These are phyloP conservation scores for Tympanuchus pallidicinctus DNA, from an alignment of 2,113 vertebrate species.

Conservation along the genomic window DNA sequence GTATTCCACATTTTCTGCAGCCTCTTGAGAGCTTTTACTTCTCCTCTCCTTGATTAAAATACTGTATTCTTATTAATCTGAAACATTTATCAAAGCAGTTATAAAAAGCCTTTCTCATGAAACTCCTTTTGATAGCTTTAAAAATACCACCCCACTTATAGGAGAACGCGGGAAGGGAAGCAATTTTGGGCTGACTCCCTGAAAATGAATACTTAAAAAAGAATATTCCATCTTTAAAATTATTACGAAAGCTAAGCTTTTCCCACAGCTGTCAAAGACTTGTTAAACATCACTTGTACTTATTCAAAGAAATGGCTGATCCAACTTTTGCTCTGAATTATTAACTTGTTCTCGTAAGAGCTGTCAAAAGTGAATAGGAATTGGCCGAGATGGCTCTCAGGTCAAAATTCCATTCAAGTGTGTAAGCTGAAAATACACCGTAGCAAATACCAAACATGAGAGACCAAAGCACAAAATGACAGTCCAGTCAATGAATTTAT, in stretches of 20 bases:
- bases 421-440: background rate
- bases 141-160: background rate
- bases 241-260: background rate
- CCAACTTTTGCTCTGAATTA: background rate
- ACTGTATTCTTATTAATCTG: background rate
- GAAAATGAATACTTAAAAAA: background rate
- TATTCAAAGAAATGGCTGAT: background rate
- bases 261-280: constrained; percentile 1
- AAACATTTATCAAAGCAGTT: background rate
- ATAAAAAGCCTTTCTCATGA: background rate
- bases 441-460: background rate
- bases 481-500: background rate
- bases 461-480: background rate
- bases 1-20: background rate
- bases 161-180: background rate
- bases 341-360: background rate
- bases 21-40: background rate
- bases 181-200: background rate
- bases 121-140: background rate
- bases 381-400: background rate
- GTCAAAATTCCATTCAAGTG: background rate
- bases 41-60: background rate
- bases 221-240: background rate
- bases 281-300: constrained; percentile 1
- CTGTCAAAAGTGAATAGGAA: background rate